Base-by-base conservation (phyloP, 2,113 vertebrate genomes). In the Rattus norvegicus region DNA sequence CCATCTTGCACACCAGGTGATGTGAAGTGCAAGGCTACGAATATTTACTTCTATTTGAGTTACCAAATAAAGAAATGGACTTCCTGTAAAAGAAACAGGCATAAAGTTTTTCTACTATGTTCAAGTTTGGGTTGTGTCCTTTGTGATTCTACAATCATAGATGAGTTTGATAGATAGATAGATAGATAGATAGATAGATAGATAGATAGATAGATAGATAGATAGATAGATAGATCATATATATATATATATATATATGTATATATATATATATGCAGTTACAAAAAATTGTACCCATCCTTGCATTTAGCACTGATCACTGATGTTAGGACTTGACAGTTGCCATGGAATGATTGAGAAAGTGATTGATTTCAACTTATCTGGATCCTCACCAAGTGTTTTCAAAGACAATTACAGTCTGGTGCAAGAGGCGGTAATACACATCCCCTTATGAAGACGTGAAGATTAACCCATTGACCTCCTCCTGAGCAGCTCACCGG, bases 331-430 rank as follows among this genome's bases (percentile, higher is more conserved):
- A 96, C 88, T 96, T 96, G 76, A 97, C 91, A 97, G 96, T 95
- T 93, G 95, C 39, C 91, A 96, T 89, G 72, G 73, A 93, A 90
- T 97, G 90, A 98, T 96, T 96, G 96, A 98, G 98, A 98, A 99
- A 98, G 98, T 99, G 99, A 99, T 99, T 99, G 99, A 99, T 99
- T 99, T 98, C 98, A 99, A 98, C 98, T 98, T 98, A 98, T 98
- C 98, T 98, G 98, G 98, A 98, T 98, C 98, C 98, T 98, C 98
- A 72, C 98, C 98, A 99, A 99, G 98, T 99, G 98, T 99, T 99
- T 99, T 99, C 98, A 99, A 98, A 99, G 98, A 99, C 98, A 99
- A 99, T 99, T 99, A 99, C 94, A 98, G 98, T 97, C 97, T 98
- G 98, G 98, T 98, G 98, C 97, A 96, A 99, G 98, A 98, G 98